Evolutionary conservation across 1,140 invertebrate genomes (phyloP).

Genomic region (Hyphantria cunea): DNA sequence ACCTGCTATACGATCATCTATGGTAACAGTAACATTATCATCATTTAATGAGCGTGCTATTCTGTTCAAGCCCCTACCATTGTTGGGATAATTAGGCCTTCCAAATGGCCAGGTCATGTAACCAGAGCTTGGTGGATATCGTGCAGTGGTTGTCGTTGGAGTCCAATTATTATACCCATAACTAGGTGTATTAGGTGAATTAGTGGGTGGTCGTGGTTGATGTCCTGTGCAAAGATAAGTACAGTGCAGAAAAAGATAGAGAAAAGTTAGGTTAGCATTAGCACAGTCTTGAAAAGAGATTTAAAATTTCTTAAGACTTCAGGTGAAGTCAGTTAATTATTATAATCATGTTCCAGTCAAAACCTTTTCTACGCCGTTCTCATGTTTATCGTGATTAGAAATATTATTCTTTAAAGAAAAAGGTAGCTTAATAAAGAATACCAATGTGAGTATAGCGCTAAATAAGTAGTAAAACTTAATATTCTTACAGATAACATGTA

Average conservation of each 20-base stretch:
- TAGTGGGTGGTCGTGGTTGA: background rate
- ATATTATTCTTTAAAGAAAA: no score
- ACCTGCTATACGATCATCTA: constrained; percentile 62
- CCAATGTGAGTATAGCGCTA: background rate
- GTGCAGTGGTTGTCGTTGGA: constrained; percentile 5
- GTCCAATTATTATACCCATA: constrained; percentile 5
- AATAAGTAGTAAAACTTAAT: background rate
- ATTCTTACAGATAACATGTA: background rate
- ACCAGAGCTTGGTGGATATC: no score
- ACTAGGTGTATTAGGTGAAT: background rate
- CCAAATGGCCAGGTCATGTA: no score
- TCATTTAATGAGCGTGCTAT: constrained; percentile 27
- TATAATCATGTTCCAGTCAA: no score
- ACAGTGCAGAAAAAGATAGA: background rate
- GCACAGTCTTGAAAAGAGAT: no score
- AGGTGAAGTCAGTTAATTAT: no score
- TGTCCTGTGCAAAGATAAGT: background rate
- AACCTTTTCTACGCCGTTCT: no score
- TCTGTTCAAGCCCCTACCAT: constrained; percentile 5
- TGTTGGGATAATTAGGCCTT: no score
- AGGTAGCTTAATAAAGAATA: no score
- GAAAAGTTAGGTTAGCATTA: no score
- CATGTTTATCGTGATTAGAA: no score
- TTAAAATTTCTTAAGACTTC: no score
- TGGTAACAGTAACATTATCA: constrained; percentile 34